These are phyloP conservation scores for Scomber colias DNA, from an alignment of 2,113 vertebrate species.

Conservation along the genomic window DNA sequence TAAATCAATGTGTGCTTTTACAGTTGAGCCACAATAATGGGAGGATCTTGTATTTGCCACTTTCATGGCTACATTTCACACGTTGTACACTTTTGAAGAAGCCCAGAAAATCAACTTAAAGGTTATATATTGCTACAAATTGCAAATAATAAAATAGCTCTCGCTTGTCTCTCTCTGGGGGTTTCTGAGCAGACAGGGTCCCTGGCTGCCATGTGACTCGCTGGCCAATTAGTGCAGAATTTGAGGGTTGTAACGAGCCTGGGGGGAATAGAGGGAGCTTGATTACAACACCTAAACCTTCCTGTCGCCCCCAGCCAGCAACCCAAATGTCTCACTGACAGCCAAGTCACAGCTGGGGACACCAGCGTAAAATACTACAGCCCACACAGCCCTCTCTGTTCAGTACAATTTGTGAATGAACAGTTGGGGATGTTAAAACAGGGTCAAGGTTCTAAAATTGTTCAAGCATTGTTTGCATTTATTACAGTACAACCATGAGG, in stretches of 20 bases:
- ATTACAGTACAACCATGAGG: constrained; percentile 11
- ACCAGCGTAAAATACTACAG: constrained; percentile 20
- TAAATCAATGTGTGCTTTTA: constrained; percentile 34
- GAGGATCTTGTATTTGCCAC: constrained; percentile 19
- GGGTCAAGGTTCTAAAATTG: not conserved
- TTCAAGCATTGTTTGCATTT: constrained; percentile 52
- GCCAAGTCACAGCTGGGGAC: constrained; percentile 78
- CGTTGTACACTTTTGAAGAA: constrained; percentile 14
- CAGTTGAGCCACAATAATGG: constrained; percentile 19
- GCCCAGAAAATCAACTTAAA: constrained; percentile 53
- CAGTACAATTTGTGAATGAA: constrained; percentile 47
- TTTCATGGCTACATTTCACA: constrained; percentile 31
- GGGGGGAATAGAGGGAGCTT: constrained; percentile 75
- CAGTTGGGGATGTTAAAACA: constrained; percentile 27
- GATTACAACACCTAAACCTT: constrained; percentile 84
- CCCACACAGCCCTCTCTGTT: constrained; percentile 65
- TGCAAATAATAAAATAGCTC: constrained; percentile 66
- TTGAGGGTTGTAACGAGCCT: constrained; percentile 74
- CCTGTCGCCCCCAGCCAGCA: constrained; percentile 70
- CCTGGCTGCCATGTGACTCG: constrained; percentile 69
- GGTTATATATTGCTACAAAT: constrained; percentile 65
- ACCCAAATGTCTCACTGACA: constrained; percentile 78
- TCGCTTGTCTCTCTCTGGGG: constrained; percentile 53
- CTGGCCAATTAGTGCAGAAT: constrained; percentile 80
- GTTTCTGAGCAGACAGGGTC: constrained; percentile 66